Evolutionary conservation across 2,113 vertebrate genomes (phyloP), one percentile per base, ranked within the genome.

Genomic region (Menura novaehollandiae): DNA sequence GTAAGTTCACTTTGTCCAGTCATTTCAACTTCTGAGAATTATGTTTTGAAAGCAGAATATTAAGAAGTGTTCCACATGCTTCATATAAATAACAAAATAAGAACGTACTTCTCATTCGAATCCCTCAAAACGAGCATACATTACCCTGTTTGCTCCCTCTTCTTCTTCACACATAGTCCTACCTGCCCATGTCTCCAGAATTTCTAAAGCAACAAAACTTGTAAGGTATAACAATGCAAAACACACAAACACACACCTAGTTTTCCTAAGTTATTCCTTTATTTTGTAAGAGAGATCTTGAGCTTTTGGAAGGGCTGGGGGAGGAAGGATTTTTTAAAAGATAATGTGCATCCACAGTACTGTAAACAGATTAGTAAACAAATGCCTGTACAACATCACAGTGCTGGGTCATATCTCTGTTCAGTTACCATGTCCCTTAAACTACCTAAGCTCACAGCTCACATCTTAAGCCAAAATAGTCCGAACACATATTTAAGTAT

Each of bases 241-340:
- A 44, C 12, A 30, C 6, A 53, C n/a, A n/a, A n/a, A n/a, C 39
- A 67, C 2, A 20, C 6, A 67, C 1, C 2, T n/a, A 32, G 7
- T 68, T 68, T 85, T 77, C 33, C 27, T 69, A 56, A 60, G 4
- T 30, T 60, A 55, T 0, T 56, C 19, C 15, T 52, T 68, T 41
- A 44, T 44, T 76, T 55, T 68, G 3, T 47, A 53, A 75, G 16
- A 3, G 15, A 56, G 6, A 37, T 41, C 41, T 69, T 46, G 17
- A 74, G 35, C 13, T 88, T 87, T n/a, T 46, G 12, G 22, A 17
- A 49, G 2, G 9, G 1, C 0, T 19, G 3, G 2, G 4, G 28
- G 8, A 37, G 26, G 16, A 46, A 66, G 4, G 16, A 3, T 12
- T 66, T 77, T 64, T 28, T 26, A 53, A 30, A 82, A 74, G 22